These are phyloP conservation scores for Apogon talboti DNA, from an alignment of 2,797 vertebrate species.

Conservation along the genomic window DNA sequence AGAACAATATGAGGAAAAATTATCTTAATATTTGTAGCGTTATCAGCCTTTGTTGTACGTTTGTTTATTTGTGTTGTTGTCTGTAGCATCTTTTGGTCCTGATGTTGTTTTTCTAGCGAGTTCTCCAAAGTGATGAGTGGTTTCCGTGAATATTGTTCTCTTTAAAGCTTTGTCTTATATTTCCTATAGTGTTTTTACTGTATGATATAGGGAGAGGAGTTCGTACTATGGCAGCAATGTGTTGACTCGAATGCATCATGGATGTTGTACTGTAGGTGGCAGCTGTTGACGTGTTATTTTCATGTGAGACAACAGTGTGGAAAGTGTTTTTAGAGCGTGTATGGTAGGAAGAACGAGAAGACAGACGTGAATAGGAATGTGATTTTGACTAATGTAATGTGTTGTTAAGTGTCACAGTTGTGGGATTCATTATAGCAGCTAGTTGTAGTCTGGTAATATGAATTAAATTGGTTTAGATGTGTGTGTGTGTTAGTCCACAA, in stretches of 20 bases:
- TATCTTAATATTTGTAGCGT: background rate
- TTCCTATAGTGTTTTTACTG: constrained; percentile 11
- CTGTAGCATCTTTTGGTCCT: constrained; percentile 2
- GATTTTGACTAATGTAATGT: constrained; percentile 7
- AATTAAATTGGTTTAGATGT: constrained; percentile 6
- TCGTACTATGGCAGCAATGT: constrained; percentile 1
- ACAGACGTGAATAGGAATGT: background rate
- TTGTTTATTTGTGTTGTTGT: constrained; percentile 13
- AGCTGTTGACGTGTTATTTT: background rate
- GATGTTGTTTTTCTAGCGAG: constrained; percentile 27
- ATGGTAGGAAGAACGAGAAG: constrained; percentile 6
- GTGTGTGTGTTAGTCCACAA: constrained; percentile 8
- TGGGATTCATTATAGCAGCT: constrained; percentile 32
- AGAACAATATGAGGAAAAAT: constrained; percentile 7
- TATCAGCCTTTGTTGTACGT: constrained; percentile 7
- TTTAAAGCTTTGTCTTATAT: constrained; percentile 10
- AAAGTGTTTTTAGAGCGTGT: constrained; percentile 17
- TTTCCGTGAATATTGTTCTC: constrained; percentile 39
- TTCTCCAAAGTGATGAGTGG: constrained; percentile 42
- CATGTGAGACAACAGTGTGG: constrained; percentile 3
- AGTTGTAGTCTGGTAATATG: constrained; percentile 20
- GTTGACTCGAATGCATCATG: background rate
- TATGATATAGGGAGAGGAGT: background rate
- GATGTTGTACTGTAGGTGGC: background rate
- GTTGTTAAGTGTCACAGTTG: background rate